Evolutionary conservation across 2,888 invertebrate species (phyloP).

Genomic region (Plagodis pulveraria): DNA sequence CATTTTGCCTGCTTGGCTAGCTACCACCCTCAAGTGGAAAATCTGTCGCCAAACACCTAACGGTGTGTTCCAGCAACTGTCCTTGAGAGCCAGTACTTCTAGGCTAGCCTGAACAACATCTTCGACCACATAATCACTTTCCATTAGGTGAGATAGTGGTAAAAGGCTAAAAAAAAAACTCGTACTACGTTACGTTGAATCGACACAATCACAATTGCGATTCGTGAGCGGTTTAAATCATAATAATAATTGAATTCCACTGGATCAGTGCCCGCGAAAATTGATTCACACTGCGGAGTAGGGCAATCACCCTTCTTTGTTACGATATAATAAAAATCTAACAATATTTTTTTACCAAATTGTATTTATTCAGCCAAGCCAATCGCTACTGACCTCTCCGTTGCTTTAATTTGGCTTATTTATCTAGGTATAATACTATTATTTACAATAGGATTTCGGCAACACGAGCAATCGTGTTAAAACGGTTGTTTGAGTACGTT

Average conservation of each 20-base stretch:
- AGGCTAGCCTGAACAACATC: no score
- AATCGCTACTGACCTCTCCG: slow-evolving; percentile 3
- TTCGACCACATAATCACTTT: no score
- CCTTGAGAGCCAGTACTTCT: no score
- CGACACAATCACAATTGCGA: neutral
- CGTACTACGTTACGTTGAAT: no score
- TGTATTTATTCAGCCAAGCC: slow-evolving; percentile 8
- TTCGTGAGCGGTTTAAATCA: slow-evolving; percentile 16
- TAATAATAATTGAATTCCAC: slow-evolving; percentile 24
- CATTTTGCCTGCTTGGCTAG: no score
- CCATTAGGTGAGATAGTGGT: no score
- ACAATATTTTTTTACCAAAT: slow-evolving; percentile 11
- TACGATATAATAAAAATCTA: slow-evolving; percentile 20
- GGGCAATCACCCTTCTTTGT: slow-evolving; percentile 17
- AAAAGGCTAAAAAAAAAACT: no score
- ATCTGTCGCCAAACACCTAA: no score
- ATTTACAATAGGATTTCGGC: neutral
- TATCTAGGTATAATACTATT: neutral
- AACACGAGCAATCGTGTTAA: neutral
- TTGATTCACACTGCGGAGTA: slow-evolving; percentile 16
- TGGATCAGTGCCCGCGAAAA: slow-evolving; percentile 19
- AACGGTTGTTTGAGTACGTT: neutral
- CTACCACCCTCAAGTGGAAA: no score
- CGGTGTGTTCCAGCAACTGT: no score
- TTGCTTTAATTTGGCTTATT: slow-evolving; percentile 10